A percentile compares a stretch with the other conserved stretches of the same genome.
Evolutionary conservation across 2,888 invertebrate genomes (phyloP).

Genomic region (Drosophila meridiana): DNA sequence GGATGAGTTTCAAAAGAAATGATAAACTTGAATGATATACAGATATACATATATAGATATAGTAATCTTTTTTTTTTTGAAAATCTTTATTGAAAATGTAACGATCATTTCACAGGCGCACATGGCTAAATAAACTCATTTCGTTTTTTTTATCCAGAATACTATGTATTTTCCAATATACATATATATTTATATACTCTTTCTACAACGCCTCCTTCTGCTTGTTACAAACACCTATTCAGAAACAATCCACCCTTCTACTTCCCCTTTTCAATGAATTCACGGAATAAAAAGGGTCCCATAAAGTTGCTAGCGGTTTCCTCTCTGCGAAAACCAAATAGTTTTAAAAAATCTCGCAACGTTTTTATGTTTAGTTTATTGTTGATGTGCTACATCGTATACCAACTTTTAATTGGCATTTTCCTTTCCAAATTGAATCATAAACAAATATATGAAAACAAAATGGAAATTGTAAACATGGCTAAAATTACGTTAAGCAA

Average conservation of each 20-base stretch:
- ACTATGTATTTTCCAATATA: too few species aligned
- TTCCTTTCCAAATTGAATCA: background rate
- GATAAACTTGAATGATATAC: too few species aligned
- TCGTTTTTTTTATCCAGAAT: too few species aligned
- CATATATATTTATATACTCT: background rate
- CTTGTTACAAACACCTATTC: too few species aligned
- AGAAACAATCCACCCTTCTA: background rate
- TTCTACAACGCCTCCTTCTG: background rate
- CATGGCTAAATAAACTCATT: too few species aligned
- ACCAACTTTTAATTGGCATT: slow-evolving; percentile 6
- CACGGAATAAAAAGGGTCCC: background rate
- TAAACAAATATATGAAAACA: background rate
- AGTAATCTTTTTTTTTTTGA: too few species aligned
- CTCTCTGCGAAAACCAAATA: background rate
- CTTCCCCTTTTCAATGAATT: too few species aligned
- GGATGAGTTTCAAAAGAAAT: too few species aligned
- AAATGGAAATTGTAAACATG: background rate
- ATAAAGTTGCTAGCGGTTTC: background rate
- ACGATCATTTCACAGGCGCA: too few species aligned
- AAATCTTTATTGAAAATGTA: too few species aligned
- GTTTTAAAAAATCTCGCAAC: background rate
- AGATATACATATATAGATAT: too few species aligned
- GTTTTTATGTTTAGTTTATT: background rate
- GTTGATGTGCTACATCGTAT: background rate
- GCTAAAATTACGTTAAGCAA: background rate